A percentile compares a stretch with the other conserved stretches of the same genome.
Conservation (phyloP, 2,113 vertebrate genomes). For the Plotosus lineatus region DNA sequence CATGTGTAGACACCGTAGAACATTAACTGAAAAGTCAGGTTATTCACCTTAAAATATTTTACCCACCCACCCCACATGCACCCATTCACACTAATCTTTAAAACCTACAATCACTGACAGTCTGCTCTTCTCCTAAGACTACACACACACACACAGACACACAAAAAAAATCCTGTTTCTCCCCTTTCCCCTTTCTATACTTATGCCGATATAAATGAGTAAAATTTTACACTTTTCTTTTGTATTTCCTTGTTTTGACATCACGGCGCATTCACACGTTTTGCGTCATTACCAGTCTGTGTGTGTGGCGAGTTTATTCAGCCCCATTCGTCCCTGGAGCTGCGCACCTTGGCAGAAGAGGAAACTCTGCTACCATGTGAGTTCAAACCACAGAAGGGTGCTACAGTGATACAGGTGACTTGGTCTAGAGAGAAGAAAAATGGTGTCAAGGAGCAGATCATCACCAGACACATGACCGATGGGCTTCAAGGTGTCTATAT, state of each 20-base stretch:
- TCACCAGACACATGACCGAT: slow-evolving; percentile 61
- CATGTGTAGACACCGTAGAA: slow-evolving; percentile 31
- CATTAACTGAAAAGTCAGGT: slow-evolving; percentile 38
- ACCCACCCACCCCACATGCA: background rate
- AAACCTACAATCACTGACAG: background rate
- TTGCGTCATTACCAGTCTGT: slow-evolving; percentile 29
- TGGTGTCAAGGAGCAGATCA: slow-evolving; percentile 65
- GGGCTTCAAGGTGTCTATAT: slow-evolving; percentile 63
- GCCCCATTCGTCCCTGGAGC: slow-evolving; percentile 44
- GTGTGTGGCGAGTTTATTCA: slow-evolving; percentile 59
- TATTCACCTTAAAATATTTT: slow-evolving; percentile 40
- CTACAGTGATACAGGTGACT: slow-evolving; percentile 70
- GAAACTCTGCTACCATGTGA: slow-evolving; percentile 68
- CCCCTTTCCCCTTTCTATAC: background rate
- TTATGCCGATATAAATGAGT: background rate
- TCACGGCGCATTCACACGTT: background rate
- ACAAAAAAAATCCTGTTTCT: slow-evolving; percentile 24
- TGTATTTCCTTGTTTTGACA: background rate
- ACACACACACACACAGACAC: slow-evolving; percentile 8
- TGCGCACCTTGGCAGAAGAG: slow-evolving; percentile 55
- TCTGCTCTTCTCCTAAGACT: background rate
- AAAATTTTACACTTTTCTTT: slow-evolving; percentile 16
- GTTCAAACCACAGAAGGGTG: slow-evolving; percentile 40
- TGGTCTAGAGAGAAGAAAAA: slow-evolving; percentile 65
- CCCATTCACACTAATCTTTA: background rate